Evolutionary conservation across 1,140 invertebrate genomes (phyloP).

Genomic region (Drosophila kurseongensis): DNA sequence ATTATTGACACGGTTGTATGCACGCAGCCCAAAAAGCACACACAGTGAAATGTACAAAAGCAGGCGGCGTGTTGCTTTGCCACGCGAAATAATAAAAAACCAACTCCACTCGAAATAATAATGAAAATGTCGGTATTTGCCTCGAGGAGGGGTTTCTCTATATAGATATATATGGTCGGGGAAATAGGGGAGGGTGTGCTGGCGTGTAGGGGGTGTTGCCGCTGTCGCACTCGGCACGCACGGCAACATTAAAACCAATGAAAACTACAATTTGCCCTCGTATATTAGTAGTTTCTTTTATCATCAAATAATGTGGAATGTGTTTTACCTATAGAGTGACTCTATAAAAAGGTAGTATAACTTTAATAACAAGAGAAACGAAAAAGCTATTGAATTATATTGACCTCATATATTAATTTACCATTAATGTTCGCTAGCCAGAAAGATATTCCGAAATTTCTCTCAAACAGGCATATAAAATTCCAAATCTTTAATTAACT

Average conservation of each 20-base stretch:
- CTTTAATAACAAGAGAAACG: conserved; percentile 9
- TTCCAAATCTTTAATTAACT: too few relatives aligned
- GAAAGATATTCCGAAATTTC: too few relatives aligned
- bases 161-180: background rate
- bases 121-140: conserved; percentile 76
- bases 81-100: conserved; percentile 72
- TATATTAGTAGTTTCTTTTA: conserved; percentile 72
- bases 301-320: conserved; percentile 53
- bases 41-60: conserved; percentile 46
- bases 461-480: too few relatives aligned
- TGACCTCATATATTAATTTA: background rate
- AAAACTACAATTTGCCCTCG: conserved; percentile 78
- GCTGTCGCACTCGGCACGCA: conserved; percentile 75
- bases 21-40: conserved; percentile 79
- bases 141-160: conserved; percentile 43
- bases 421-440: background rate
- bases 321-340: conserved; percentile 3
- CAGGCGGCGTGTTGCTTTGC: conserved; percentile 64
- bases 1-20: conserved; percentile 85
- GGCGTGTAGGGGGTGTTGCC: conserved; percentile 42
- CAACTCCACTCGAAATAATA: conserved; percentile 76
- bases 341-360: conserved; percentile 35
- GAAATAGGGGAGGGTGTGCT: conserved; percentile 12
- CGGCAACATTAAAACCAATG: conserved; percentile 78
- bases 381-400: conserved; percentile 3